These are phyloP conservation scores for Macrotus californicus DNA, from an alignment of 2,113 vertebrate species.

Conservation along the genomic window DNA sequence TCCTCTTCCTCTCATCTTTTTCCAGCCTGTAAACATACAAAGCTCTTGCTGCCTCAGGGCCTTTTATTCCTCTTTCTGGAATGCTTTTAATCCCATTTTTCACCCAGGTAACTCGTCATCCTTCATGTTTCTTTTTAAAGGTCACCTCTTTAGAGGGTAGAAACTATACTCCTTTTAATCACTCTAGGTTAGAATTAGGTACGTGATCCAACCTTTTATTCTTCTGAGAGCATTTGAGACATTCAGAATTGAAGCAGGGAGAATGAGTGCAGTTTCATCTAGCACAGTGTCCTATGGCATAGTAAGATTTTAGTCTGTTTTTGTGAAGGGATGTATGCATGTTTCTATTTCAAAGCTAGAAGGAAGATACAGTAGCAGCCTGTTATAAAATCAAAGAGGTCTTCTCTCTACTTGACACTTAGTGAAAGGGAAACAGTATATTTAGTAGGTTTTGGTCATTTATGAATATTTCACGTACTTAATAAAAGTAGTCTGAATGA, in stretches of 20 bases:
- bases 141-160: neutral
- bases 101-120: neutral
- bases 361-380: neutral
- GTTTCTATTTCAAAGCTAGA: conserved; percentile 2
- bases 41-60: neutral
- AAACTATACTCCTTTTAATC: neutral
- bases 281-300: neutral
- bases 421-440: neutral
- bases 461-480: conserved; percentile 27
- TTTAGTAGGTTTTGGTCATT: neutral
- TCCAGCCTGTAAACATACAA: neutral
- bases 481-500: neutral
- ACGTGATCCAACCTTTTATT: neutral
- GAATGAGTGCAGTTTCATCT: neutral
- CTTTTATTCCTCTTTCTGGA: neutral
- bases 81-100: neutral
- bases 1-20: neutral
- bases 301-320: neutral
- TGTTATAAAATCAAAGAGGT: neutral
- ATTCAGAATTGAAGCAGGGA: neutral
- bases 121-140: conserved; percentile 11
- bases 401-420: neutral
- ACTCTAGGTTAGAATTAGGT: neutral
- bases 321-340: neutral
- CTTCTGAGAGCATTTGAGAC: neutral